phyloP scores from a whole-genome alignment of 2,888 invertebrate genomes.

The Athetis lepigone region DNA sequence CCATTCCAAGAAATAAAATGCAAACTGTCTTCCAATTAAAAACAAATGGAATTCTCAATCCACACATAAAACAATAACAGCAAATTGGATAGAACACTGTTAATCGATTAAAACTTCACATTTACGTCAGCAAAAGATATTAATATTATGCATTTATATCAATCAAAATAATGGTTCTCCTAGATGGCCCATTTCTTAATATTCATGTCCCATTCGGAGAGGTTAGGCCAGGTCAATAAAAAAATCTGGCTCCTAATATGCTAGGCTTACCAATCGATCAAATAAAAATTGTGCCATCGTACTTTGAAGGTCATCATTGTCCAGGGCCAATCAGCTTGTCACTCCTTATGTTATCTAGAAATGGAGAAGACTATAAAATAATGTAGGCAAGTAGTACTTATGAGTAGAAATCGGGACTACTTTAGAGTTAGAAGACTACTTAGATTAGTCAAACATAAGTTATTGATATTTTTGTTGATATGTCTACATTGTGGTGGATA shows the following conservation, averaged over 20 bases:
- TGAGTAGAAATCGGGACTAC: slow-evolving; percentile 2
- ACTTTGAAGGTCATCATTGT: slow-evolving; percentile 4
- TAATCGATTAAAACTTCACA: slow-evolving; percentile 43
- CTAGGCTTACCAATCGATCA: slow-evolving; percentile 1
- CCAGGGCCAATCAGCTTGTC: slow-evolving; percentile 31
- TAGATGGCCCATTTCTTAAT: not conserved
- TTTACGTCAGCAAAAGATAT: slow-evolving; percentile 33
- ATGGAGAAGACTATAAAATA: not conserved
- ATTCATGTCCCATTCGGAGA: not conserved
- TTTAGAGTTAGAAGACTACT: no score
- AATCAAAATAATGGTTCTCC: slow-evolving; percentile 16
- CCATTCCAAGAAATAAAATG: slow-evolving; percentile 7
- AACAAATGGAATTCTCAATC: slow-evolving; percentile 20
- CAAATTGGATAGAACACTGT: slow-evolving; percentile 24
- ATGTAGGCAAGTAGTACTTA: slow-evolving; percentile 21
- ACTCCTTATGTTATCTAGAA: slow-evolving; percentile 13
- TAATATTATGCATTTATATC: no score
- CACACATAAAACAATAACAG: slow-evolving; percentile 22
- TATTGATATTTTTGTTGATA: no score
- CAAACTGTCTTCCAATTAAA: slow-evolving; percentile 12
- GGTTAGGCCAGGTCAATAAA: slow-evolving; percentile 11
- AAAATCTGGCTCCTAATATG: slow-evolving; percentile 2
- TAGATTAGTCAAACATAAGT: no score
- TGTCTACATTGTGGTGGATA: no score
- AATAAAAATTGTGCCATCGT: slow-evolving; percentile 9